Evolutionary conservation across 2,113 vertebrate genomes (phyloP).

Genomic region (Sclerurus mexicanus): DNA sequence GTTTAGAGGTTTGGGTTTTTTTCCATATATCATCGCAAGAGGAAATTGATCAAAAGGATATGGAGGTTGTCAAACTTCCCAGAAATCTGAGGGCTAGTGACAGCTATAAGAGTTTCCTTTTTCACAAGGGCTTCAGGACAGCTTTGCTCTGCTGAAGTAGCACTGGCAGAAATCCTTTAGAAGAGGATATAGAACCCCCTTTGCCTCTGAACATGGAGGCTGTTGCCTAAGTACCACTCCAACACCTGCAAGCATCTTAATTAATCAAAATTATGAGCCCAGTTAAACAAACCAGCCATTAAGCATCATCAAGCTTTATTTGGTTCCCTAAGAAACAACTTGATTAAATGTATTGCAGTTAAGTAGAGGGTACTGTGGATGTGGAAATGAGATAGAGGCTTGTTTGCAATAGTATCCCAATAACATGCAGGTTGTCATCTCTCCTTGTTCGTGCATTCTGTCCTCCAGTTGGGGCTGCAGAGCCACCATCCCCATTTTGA

Average conservation of each 20-base stretch:
- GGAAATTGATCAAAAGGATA: background rate
- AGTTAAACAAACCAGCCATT: slow-evolving; percentile 50
- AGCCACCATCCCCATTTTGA: background rate
- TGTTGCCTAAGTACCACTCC: slow-evolving; percentile 19
- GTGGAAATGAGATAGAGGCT: background rate
- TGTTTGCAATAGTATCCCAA: background rate
- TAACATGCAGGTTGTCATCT: background rate
- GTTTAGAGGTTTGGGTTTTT: background rate
- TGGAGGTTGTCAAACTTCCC: background rate
- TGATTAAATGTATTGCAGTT: slow-evolving; percentile 50
- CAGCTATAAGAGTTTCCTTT: background rate
- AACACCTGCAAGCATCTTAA: slow-evolving; percentile 57
- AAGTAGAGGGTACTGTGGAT: background rate
- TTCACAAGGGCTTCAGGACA: background rate
- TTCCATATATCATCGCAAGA: background rate
- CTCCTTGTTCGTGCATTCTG: background rate
- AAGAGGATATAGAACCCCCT: background rate
- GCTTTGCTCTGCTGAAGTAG: slow-evolving; percentile 6
- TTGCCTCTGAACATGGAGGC: slow-evolving; percentile 12
- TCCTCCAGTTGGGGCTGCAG: background rate
- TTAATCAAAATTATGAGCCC: slow-evolving; percentile 60
- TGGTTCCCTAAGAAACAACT: slow-evolving; percentile 49
- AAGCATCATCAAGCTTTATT: slow-evolving; percentile 61
- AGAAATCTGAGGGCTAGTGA: background rate
- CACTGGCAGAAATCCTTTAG: background rate